phyloP scores from a whole-genome alignment of 1,140 invertebrate genomes.

The Hesperophylax magnus region DNA sequence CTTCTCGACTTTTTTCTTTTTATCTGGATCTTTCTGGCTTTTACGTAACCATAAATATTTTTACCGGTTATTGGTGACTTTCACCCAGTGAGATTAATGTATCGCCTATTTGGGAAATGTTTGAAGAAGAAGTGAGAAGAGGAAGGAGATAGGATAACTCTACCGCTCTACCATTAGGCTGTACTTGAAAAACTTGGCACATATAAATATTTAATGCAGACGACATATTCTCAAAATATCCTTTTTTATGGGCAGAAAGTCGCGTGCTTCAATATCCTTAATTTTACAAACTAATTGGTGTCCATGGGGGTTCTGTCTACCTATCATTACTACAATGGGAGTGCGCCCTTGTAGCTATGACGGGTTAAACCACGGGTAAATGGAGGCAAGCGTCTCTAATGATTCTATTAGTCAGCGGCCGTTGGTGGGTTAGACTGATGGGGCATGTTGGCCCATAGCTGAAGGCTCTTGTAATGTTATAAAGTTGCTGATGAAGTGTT shows the following conservation, averaged over 20 bases:
- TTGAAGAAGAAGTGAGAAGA: too few species aligned
- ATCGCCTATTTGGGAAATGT: too few species aligned
- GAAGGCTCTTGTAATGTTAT: not conserved
- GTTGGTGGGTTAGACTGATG: not conserved
- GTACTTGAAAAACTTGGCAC: too few species aligned
- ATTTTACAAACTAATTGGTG: slow-evolving; percentile 52
- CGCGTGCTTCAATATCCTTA: not conserved
- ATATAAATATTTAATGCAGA: too few species aligned
- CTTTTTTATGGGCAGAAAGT: not conserved
- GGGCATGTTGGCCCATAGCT: not conserved
- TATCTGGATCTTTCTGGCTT: too few species aligned
- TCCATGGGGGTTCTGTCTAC: slow-evolving; percentile 41
- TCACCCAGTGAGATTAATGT: too few species aligned
- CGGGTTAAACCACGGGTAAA: slow-evolving; percentile 29
- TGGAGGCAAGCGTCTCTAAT: slow-evolving; percentile 53
- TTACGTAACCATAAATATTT: too few species aligned
- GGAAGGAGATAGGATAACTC: too few species aligned
- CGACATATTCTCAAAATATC: too few species aligned
- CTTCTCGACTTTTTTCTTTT: too few species aligned
- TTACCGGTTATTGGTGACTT: too few species aligned
- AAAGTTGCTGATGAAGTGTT: not conserved
- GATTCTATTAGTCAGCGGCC: slow-evolving; percentile 47
- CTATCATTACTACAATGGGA: slow-evolving; percentile 3
- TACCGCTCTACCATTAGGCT: too few species aligned
- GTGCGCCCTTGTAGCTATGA: slow-evolving; percentile 28